phyloP scores from a whole-genome alignment of 2,797 vertebrate genomes.

The Syngnathus acus region DNA sequence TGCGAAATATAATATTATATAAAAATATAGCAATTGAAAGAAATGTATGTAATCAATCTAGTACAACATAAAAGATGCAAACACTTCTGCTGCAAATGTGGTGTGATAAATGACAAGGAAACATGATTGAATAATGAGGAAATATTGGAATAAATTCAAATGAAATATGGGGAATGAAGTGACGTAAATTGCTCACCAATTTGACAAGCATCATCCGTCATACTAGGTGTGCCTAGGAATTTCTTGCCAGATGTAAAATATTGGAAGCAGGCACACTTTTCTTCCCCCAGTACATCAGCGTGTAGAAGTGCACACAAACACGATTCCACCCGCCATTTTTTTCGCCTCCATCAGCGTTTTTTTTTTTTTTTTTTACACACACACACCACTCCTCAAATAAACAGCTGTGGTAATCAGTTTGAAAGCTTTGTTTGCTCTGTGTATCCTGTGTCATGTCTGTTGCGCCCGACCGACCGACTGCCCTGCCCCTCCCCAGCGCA shows the following conservation, averaged over 20 bases:
- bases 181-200: background rate
- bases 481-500: conserved; percentile 8
- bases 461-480: conserved; percentile 8
- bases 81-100: background rate
- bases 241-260: background rate
- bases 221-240: background rate
- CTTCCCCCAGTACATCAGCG: background rate
- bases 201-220: background rate
- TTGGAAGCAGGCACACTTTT: background rate
- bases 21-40: background rate
- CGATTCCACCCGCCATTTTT: conserved; percentile 14
- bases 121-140: background rate
- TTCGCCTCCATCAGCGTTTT: conserved; percentile 56
- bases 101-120: background rate
- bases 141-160: background rate
- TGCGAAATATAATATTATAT: background rate
- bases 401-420: conserved; percentile 73
- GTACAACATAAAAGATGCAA: background rate
- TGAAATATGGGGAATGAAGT: background rate
- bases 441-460: conserved; percentile 54
- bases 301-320: conserved; percentile 15
- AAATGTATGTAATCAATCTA: background rate
- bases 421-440: conserved; percentile 69
- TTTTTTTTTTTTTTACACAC: conserved; percentile 41
- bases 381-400: conserved; percentile 51